Evolutionary conservation across 1,140 invertebrate species (phyloP), one percentile per base, ranked within the genome.

Genomic region (Papilio machaon): DNA sequence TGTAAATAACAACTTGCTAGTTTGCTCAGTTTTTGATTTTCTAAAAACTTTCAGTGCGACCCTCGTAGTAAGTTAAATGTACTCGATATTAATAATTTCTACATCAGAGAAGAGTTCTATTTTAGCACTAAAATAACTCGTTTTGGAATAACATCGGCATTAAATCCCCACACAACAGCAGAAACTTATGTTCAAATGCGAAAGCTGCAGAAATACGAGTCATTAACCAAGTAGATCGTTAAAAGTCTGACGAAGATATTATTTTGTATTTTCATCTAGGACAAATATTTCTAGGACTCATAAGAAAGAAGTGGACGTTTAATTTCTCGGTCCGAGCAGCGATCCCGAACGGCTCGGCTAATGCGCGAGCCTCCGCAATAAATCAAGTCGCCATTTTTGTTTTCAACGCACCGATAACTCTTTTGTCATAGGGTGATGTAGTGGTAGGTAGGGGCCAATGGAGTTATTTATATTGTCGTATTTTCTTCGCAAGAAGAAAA

Each of bases 351-450:
- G 85, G 83, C 85, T 81, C 85, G 81, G 86, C 89, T 91, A 92
- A 92, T 92, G 86, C 88, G 84, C 83, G 79, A 79, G 80, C 81
- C 85, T 85, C 83, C 73, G 82, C 80, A 79, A 91, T 94, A 94
- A 94, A 94, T 94, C 92, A 92, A 83, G 80, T 88, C 86, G 91
- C 91, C 92, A 94, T 94, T 94, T 94, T 94, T 94, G 93, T 94
- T 94, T 93, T 94, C 93, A 94, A 93, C 93, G 92, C 92, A 94
- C 92, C 92, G 93, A 94, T 94, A 94, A 94, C 93, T 94, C 93
- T 94, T 94, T 94, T 94, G 93, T 94, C 93, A 93, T 93, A 92
- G 90, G 91, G 92, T 91, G 92, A 93, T 93, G 92, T 92, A 93
- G 92, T 87, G 85, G 87, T 88, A 84, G 87, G 83, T 84, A 84